A percentile compares a stretch with the other conserved stretches of the same genome.
phyloP scores from a whole-genome alignment of 2,797 vertebrate genomes.

The Mergus octosetaceus region DNA sequence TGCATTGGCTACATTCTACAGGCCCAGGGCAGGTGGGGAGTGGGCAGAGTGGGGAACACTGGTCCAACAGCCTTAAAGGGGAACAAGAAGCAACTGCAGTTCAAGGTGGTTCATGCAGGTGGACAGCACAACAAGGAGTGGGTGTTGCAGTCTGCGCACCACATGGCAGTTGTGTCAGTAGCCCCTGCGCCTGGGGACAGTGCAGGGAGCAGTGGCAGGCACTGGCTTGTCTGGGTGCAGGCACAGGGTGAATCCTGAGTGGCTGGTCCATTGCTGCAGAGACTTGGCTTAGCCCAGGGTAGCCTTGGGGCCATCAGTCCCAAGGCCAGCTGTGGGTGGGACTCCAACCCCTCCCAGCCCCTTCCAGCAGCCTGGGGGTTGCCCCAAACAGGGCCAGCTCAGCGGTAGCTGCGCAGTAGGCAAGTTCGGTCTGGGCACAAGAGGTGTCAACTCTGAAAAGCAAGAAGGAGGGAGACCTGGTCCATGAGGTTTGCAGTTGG shows the following conservation, averaged over 20 bases:
- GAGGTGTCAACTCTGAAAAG: constrained; percentile 30
- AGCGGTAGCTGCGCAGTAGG: neutral
- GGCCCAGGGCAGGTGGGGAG: neutral
- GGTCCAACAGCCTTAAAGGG: neutral
- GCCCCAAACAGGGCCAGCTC: neutral
- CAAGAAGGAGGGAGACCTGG: neutral
- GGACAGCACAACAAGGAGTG: neutral
- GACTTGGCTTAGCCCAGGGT: constrained; percentile 8
- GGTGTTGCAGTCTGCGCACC: neutral
- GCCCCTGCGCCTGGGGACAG: neutral
- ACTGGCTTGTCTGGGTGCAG: neutral
- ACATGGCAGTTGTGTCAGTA: neutral
- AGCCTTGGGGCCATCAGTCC: neutral
- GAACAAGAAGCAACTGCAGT: neutral
- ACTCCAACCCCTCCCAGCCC: neutral
- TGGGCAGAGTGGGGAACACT: accelerated
- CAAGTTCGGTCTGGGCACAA: neutral
- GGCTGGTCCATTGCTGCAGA: neutral
- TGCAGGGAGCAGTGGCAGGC: neutral
- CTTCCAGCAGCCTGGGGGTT: neutral
- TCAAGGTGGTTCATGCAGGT: neutral
- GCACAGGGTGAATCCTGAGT: constrained; percentile 65
- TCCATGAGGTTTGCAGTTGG: accelerated
- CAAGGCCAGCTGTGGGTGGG: neutral
- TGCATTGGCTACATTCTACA: neutral